Percentiles rank a stretch among this genome's conserved stretches.
phyloP scores from a whole-genome alignment of 1,140 invertebrate genomes.

The Nomia melanderi region DNA sequence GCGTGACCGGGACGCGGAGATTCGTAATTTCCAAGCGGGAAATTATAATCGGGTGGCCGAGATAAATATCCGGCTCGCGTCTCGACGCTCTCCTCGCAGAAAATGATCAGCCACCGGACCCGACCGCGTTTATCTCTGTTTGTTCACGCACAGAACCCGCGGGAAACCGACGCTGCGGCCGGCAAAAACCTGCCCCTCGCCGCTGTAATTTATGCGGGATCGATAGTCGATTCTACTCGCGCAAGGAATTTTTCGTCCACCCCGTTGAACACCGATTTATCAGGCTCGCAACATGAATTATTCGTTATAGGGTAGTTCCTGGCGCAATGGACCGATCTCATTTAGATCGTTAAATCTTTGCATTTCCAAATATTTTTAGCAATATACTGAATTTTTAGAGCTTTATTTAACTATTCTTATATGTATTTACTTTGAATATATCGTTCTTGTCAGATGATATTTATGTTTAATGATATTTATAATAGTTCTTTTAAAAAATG shows the following conservation, averaged over 20 bases:
- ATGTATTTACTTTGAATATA: too few relatives aligned
- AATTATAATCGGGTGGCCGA: conserved; percentile 18
- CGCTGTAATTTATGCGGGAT: conserved; percentile 44
- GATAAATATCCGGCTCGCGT: conserved; percentile 16
- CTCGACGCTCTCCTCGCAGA: conserved; percentile 14
- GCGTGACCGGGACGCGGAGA: not conserved
- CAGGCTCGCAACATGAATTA: not conserved
- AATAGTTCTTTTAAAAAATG: too few relatives aligned
- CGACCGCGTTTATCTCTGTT: conserved; percentile 49
- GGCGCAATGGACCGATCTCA: too few relatives aligned
- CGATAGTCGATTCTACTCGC: conserved; percentile 23
- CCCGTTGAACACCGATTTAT: conserved; percentile 19
- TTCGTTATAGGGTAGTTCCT: not conserved
- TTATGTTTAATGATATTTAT: too few relatives aligned
- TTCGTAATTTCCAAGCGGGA: conserved; percentile 13
- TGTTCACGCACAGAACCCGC: conserved; percentile 29
- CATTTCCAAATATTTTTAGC: too few relatives aligned
- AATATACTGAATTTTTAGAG: too few relatives aligned
- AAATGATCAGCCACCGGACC: conserved; percentile 18
- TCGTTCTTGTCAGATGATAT: too few relatives aligned
- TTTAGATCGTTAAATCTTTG: too few relatives aligned
- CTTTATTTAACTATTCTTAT: too few relatives aligned
- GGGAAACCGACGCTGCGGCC: conserved; percentile 17
- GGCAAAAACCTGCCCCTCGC: not conserved
- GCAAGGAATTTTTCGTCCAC: conserved; percentile 26